Evolutionary conservation across 1,140 invertebrate genomes (phyloP).

Genomic region (Trinorchestia longiramus): DNA sequence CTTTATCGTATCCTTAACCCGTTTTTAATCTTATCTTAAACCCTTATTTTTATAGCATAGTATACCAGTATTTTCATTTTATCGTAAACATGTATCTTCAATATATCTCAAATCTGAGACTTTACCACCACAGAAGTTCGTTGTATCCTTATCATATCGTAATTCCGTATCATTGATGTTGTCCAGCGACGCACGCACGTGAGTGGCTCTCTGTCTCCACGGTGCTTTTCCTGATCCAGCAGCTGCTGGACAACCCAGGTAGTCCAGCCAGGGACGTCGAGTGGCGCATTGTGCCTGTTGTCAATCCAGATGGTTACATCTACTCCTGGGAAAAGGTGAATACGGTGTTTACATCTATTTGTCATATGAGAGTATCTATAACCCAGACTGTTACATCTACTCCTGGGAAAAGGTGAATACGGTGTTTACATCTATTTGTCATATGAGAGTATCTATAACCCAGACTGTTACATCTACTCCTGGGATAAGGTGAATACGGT

Average conservation of each 20-base stretch:
- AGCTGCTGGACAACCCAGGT: neutral
- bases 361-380: no score
- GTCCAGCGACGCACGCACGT: constrained; percentile 48
- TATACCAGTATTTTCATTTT: no score
- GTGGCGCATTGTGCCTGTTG: constrained; percentile 54
- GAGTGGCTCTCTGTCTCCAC: constrained; percentile 55
- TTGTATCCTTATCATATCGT: neutral
- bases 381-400: no score
- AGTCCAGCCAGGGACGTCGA: constrained; percentile 29
- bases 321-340: constrained; percentile 52
- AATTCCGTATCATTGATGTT: neutral
- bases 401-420: no score
- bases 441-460: no score
- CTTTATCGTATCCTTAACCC: no score
- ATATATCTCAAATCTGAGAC: neutral
- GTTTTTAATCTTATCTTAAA: no score
- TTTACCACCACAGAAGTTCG: neutral
- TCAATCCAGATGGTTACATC: constrained; percentile 52
- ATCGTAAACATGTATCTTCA: no score
- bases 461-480: no score
- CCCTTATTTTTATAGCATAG: no score
- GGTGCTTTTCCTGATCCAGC: constrained; percentile 9
- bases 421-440: neutral
- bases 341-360: neutral
- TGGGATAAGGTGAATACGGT: no score